Evolutionary conservation across 2,113 vertebrate species (phyloP).

Genomic region (Buteo buteo): DNA sequence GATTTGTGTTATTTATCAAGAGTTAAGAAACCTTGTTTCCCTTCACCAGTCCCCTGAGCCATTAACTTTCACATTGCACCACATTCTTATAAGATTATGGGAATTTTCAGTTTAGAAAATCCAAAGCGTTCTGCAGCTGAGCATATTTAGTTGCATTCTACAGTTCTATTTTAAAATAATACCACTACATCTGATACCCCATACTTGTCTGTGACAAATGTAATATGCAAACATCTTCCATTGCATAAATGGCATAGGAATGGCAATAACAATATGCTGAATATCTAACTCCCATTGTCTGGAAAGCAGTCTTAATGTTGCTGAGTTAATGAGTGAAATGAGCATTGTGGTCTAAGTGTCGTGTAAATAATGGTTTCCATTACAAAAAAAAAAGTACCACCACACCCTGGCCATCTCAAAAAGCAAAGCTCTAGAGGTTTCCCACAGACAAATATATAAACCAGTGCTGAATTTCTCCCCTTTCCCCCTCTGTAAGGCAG

Average conservation of each 20-base stretch:
- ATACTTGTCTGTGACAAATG: constrained; percentile 59
- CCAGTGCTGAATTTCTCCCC: background rate
- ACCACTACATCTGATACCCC: constrained; percentile 51
- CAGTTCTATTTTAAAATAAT: constrained; percentile 48
- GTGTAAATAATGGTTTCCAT: constrained; percentile 61
- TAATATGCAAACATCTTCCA: constrained; percentile 33
- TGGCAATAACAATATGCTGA: constrained; percentile 15
- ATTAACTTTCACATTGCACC: constrained; percentile 31
- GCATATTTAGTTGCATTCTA: constrained; percentile 58
- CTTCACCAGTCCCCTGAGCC: constrained; percentile 17
- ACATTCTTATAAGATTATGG: constrained; percentile 54
- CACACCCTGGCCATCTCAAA: constrained; percentile 43
- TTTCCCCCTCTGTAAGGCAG: background rate
- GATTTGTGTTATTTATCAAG: constrained; percentile 52
- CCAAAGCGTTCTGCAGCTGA: constrained; percentile 37
- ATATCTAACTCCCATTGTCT: constrained; percentile 42
- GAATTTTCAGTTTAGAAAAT: constrained; percentile 52
- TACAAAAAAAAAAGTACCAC: constrained; percentile 20
- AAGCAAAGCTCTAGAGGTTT: constrained; percentile 46
- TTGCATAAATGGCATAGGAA: constrained; percentile 31
- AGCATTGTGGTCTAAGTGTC: constrained; percentile 31
- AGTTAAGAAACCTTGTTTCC: constrained; percentile 38
- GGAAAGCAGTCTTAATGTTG: constrained; percentile 24
- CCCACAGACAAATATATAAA: constrained; percentile 55
- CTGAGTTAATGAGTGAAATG: constrained; percentile 53